Percentiles rank a stretch among this genome's conserved stretches.
Evolutionary conservation across 2,797 vertebrate genomes (phyloP).

Genomic region (Micropoecilia bifurca): DNA sequence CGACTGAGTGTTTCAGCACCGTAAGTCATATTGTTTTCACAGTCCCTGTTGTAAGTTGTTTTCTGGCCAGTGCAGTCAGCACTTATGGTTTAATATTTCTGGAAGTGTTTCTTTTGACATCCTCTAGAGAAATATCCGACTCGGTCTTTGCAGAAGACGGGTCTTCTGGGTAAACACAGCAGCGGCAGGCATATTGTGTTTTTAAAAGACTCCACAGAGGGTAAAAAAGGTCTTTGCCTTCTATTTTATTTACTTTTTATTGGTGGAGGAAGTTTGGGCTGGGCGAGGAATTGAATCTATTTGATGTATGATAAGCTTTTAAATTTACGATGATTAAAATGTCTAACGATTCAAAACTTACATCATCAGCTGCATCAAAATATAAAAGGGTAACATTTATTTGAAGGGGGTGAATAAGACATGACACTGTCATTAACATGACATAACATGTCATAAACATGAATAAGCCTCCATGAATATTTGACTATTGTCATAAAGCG

Average conservation of each 20-base stretch:
- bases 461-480: too few relatives aligned
- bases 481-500: too few relatives aligned
- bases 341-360: too few relatives aligned
- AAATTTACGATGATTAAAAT: too few relatives aligned
- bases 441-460: too few relatives aligned
- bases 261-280: background rate
- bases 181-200: constrained; percentile 10
- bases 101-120: constrained; percentile 28
- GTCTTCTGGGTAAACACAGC: constrained; percentile 18
- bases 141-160: constrained; percentile 47
- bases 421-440: too few relatives aligned
- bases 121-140: constrained; percentile 29
- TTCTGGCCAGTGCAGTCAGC: constrained; percentile 33
- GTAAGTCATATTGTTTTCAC: constrained; percentile 18
- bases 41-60: constrained; percentile 29
- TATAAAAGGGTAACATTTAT: too few relatives aligned
- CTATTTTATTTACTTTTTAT: constrained; percentile 11
- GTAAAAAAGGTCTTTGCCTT: constrained; percentile 6
- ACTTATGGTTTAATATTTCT: constrained; percentile 44
- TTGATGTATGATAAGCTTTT: too few relatives aligned
- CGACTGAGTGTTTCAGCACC: constrained; percentile 33
- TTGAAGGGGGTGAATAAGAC: too few relatives aligned
- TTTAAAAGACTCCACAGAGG: background rate
- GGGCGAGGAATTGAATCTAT: too few relatives aligned
- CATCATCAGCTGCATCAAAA: too few relatives aligned